A percentile compares a stretch with the other conserved stretches of the same genome.
These are phyloP conservation scores for Hirudinaria manillensis DNA, from an alignment of 2,888 invertebrate species.

Conservation along the genomic window DNA sequence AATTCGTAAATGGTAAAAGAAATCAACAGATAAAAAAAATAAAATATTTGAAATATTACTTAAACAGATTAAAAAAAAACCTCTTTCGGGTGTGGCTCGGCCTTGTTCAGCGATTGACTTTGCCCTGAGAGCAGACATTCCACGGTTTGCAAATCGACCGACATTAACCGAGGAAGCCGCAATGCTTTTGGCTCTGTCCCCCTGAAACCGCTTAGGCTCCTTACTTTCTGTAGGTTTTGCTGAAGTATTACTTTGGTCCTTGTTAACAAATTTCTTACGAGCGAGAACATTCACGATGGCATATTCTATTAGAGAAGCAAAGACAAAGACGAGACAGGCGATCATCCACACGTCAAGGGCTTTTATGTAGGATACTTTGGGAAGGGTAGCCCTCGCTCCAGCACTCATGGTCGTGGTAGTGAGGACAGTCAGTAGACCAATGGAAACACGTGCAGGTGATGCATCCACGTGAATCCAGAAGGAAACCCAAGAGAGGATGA, in stretches of 20 bases:
- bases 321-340: constrained; percentile 25
- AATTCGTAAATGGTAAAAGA: too few species aligned
- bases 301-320: constrained; percentile 25
- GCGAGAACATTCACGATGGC: constrained; percentile 27
- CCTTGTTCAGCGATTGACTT: constrained; percentile 4
- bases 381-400: constrained; percentile 28
- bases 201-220: neutral
- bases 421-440: constrained; percentile 26
- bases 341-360: constrained; percentile 32
- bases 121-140: neutral
- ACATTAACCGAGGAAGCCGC: neutral
- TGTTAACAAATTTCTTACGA: neutral
- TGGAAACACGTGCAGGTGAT: constrained; percentile 28
- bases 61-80: neutral
- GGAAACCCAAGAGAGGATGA: constrained; percentile 29
- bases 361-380: constrained; percentile 28
- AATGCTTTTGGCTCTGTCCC: constrained; percentile 3
- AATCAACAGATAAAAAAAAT: too few species aligned
- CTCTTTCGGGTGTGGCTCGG: neutral
- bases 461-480: constrained; percentile 30
- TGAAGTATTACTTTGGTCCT: neutral
- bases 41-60: neutral
- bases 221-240: neutral
- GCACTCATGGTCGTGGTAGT: constrained; percentile 30
- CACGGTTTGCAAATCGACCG: neutral